Conservation (phyloP, 2,797 vertebrate genomes). For the Sebastes elongatus region DNA sequence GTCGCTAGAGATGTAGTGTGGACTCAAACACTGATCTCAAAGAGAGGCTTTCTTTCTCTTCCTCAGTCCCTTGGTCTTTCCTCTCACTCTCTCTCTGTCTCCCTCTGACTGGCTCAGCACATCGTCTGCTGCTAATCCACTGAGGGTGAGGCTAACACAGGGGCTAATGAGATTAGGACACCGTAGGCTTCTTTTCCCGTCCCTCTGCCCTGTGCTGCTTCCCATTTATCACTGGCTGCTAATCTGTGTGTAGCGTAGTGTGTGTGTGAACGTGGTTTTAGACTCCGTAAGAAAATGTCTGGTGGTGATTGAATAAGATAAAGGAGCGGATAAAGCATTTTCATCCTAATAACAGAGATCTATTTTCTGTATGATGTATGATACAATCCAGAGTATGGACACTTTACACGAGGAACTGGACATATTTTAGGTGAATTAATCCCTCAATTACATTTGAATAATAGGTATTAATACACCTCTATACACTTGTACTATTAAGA, state of each 20-base stretch:
- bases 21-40: conserved; percentile 31
- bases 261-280: conserved; percentile 11
- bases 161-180: conserved; percentile 72
- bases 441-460: background rate
- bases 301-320: background rate
- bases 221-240: conserved; percentile 49
- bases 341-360: background rate
- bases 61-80: conserved; percentile 1
- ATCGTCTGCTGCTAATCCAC: conserved; percentile 60
- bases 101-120: conserved; percentile 46
- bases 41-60: conserved; percentile 2
- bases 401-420: background rate
- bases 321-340: background rate
- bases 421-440: background rate
- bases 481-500: background rate
- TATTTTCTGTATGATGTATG: background rate
- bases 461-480: background rate
- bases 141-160: conserved; percentile 63
- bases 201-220: conserved; percentile 33
- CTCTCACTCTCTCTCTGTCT: conserved; percentile 11
- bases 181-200: conserved; percentile 33
- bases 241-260: conserved; percentile 1
- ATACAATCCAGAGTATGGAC: background rate
- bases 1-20: conserved; percentile 10
- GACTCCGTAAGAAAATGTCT: background rate